Conservation (phyloP, 1,140 invertebrate species). For the Antheraea pernyi region DNA sequence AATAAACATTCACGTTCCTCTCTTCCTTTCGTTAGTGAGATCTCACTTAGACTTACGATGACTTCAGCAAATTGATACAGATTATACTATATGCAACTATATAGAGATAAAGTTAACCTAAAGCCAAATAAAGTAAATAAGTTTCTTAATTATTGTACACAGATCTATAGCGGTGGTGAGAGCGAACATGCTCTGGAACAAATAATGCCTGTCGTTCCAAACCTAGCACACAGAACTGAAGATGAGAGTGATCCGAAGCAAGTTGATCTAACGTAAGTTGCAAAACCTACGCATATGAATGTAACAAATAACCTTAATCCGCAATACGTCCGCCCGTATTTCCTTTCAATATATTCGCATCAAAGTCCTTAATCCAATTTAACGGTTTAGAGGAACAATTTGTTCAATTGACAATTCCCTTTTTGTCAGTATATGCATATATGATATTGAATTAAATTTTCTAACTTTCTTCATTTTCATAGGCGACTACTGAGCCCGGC, state of each 20-base stretch:
- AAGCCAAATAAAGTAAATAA: not conserved
- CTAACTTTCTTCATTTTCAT: not conserved
- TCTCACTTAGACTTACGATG: no score
- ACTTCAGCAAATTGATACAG: no score
- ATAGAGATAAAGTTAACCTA: no score
- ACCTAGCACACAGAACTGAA: constrained; percentile 24
- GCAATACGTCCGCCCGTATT: not conserved
- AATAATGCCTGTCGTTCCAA: constrained; percentile 37
- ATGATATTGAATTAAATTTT: no score
- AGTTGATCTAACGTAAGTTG: constrained; percentile 49
- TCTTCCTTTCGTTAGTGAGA: no score
- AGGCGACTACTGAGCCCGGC: constrained; percentile 57
- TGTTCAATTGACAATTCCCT: not conserved
- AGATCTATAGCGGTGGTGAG: constrained; percentile 38
- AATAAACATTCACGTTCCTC: no score
- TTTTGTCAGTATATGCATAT: not conserved
- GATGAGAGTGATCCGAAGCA: constrained; percentile 24
- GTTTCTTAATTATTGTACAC: not conserved
- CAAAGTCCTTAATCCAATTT: not conserved
- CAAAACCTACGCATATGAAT: no score
- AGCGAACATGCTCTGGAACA: constrained; percentile 45
- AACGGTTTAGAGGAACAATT: not conserved
- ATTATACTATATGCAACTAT: no score
- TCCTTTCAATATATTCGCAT: not conserved
- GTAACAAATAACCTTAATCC: not conserved